Percentiles rank a stretch among this genome's conserved stretches.
phyloP scores from a whole-genome alignment of 2,113 vertebrate species.

The Crotalus horridus region DNA sequence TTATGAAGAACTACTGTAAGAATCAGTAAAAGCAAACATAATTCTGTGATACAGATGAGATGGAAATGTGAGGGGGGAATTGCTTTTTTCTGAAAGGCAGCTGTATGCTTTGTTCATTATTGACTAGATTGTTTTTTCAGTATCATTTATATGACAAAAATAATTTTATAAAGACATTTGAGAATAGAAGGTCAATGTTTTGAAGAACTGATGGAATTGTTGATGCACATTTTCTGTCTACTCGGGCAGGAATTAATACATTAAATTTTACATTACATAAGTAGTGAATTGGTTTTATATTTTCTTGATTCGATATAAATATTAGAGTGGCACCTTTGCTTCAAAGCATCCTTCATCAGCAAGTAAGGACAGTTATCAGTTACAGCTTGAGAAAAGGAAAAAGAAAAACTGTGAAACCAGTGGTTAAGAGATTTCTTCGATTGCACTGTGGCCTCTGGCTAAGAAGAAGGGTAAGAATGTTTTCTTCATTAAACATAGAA shows the following conservation, averaged over 20 bases:
- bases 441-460: constrained; percentile 94
- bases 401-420: constrained; percentile 83
- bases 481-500: background rate
- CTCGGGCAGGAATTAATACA: background rate
- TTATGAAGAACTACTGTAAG: background rate
- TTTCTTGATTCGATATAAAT: background rate
- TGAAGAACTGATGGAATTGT: accelerated
- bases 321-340: constrained; percentile 73
- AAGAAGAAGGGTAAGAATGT: constrained; percentile 79
- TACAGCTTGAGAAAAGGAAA: constrained; percentile 81
- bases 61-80: background rate
- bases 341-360: constrained; percentile 71
- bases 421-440: constrained; percentile 83
- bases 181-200: background rate
- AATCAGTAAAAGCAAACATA: background rate
- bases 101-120: background rate
- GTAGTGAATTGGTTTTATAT: background rate
- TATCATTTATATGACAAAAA: background rate
- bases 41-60: background rate
- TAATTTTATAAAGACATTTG: background rate
- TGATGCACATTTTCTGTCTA: background rate
- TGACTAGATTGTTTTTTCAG: background rate
- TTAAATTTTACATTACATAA: background rate
- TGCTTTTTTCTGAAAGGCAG: background rate
- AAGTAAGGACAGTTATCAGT: constrained; percentile 78